These are phyloP conservation scores for Tetramorium parvispinum DNA, from an alignment of 1,140 invertebrate genomes.

Conservation along the genomic window DNA sequence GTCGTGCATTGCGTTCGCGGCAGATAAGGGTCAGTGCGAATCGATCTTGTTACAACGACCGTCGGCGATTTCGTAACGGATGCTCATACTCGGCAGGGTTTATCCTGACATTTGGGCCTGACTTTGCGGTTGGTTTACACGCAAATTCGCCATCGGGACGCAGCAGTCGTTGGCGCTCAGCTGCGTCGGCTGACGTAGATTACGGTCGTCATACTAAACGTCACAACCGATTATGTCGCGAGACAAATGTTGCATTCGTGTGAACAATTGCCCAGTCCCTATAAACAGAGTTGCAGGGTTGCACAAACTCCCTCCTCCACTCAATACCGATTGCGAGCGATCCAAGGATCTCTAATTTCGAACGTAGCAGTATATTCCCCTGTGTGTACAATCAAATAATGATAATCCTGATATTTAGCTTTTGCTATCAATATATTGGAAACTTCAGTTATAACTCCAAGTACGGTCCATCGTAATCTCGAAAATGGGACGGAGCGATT, in stretches of 20 bases:
- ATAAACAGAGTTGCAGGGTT: background rate
- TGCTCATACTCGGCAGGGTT: background rate
- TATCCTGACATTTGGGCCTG: constrained; percentile 26
- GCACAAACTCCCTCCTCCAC: background rate
- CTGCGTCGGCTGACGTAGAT: constrained; percentile 35
- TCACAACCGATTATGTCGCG: constrained; percentile 45
- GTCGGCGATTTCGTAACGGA: background rate
- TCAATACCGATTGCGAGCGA: background rate
- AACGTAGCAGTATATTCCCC: background rate
- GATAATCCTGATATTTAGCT: background rate
- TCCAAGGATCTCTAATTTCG: background rate
- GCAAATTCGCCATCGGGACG: constrained; percentile 31
- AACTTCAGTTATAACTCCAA: background rate
- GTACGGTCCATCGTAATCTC: background rate
- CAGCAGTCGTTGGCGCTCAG: constrained; percentile 11
- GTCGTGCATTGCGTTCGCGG: constrained; percentile 33
- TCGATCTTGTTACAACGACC: constrained; percentile 21
- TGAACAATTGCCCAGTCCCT: background rate
- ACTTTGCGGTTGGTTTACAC: constrained; percentile 28
- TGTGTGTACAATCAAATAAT: background rate
- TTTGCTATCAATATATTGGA: background rate
- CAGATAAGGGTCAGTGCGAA: constrained; percentile 49
- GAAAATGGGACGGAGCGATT: background rate
- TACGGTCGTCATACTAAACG: constrained; percentile 38
- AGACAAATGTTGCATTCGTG: constrained; percentile 44